These are phyloP conservation scores for Bufo gargarizans DNA, from an alignment of 2,113 vertebrate genomes.

Conservation along the genomic window DNA sequence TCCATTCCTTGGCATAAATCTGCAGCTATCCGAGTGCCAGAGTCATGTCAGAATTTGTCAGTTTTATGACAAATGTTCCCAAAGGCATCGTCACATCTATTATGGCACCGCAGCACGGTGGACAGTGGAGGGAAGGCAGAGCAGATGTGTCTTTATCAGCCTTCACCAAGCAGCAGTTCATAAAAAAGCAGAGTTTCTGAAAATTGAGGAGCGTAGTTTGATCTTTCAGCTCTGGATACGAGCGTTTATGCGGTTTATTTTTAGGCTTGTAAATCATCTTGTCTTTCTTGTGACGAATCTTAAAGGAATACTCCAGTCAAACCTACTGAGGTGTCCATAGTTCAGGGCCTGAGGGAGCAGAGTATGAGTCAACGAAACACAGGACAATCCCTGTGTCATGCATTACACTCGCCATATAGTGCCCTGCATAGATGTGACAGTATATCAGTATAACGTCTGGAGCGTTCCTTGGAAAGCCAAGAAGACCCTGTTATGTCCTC, in stretches of 20 bases:
- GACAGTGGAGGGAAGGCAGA: constrained; percentile 68
- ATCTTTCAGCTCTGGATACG: constrained; percentile 65
- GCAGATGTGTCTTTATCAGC: constrained; percentile 70
- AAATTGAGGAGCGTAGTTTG: constrained; percentile 64
- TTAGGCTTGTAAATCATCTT: neutral
- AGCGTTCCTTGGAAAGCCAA: too few relatives aligned
- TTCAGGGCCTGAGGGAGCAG: too few relatives aligned
- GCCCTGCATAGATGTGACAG: too few relatives aligned
- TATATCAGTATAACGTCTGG: too few relatives aligned
- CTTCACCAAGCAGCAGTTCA: constrained; percentile 68
- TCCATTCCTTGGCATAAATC: constrained; percentile 71
- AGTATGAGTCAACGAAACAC: neutral
- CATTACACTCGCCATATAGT: neutral
- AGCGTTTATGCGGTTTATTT: constrained; percentile 31
- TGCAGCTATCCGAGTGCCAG: constrained; percentile 73
- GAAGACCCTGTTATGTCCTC: too few relatives aligned
- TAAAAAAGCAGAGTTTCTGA: constrained; percentile 60
- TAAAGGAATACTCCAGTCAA: neutral
- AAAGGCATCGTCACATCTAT: constrained; percentile 71
- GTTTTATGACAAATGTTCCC: constrained; percentile 72
- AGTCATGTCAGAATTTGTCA: constrained; percentile 74
- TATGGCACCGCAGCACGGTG: constrained; percentile 69
- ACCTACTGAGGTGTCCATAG: neutral
- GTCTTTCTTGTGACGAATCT: neutral
- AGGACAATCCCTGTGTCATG: too few relatives aligned